phyloP scores from a whole-genome alignment of 92 coral and sea anemone genomes.

The Parazoanthus swiftii region DNA sequence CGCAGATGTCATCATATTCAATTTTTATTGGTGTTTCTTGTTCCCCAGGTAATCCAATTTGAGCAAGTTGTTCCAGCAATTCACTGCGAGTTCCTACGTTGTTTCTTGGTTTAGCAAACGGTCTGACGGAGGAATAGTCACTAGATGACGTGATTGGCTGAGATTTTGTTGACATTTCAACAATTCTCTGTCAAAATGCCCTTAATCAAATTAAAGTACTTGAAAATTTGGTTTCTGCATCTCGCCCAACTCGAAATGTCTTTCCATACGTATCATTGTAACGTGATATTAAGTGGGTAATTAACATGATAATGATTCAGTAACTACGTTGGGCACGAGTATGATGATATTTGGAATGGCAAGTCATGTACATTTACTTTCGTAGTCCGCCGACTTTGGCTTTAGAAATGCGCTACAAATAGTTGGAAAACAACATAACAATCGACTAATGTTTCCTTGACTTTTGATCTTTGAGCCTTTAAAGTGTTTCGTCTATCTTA shows the following conservation, averaged over 20 bases:
- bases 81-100: constrained; percentile 57
- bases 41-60: constrained; percentile 70
- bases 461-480: too few relatives aligned
- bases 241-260: not conserved
- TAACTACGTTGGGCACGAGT: not conserved
- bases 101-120: constrained; percentile 53
- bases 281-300: constrained; percentile 1
- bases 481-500: too few relatives aligned
- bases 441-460: too few relatives aligned
- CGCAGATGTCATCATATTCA: constrained; percentile 76
- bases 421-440: too few relatives aligned
- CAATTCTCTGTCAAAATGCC: too few relatives aligned
- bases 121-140: constrained; percentile 23
- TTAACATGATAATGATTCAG: too few relatives aligned
- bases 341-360: too few relatives aligned
- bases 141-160: not conserved
- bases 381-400: too few relatives aligned
- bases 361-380: too few relatives aligned
- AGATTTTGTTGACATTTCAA: not conserved
- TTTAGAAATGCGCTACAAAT: too few relatives aligned
- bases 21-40: constrained; percentile 66
- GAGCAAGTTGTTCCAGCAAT: constrained; percentile 51
- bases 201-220: not conserved
- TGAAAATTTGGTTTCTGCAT: not conserved
- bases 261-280: not conserved